Evolutionary conservation across 2,113 vertebrate genomes (phyloP).

Genomic region (Varanus salvator): DNA sequence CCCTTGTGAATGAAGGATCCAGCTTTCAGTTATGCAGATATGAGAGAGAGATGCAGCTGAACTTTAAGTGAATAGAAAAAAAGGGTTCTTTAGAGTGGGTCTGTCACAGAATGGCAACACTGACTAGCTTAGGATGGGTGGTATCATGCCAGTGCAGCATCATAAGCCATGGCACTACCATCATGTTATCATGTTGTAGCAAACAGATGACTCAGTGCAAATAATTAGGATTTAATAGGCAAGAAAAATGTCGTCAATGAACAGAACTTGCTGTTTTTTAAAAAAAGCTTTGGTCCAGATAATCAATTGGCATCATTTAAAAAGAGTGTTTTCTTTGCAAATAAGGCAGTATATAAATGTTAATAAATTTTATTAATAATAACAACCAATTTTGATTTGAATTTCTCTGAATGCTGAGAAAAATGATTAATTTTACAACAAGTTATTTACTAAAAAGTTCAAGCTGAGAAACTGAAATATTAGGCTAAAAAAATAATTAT

Average conservation of each 20-base stretch:
- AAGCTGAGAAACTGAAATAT: neutral
- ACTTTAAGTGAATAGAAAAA: neutral
- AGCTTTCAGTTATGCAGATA: neutral
- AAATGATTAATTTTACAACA: neutral
- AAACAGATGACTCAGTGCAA: neutral
- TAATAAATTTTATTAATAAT: too few relatives aligned
- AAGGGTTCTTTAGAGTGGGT: neutral
- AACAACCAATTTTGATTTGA: neutral
- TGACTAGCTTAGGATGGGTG: neutral
- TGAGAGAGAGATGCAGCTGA: neutral
- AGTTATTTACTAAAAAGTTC: conserved; percentile 12
- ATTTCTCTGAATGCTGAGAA: conserved; percentile 17
- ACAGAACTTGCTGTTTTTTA: neutral
- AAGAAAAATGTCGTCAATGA: neutral
- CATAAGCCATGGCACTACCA: neutral
- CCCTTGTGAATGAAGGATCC: neutral
- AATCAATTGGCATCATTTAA: neutral
- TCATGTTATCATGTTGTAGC: neutral
- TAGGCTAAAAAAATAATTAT: neutral
- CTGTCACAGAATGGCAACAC: neutral
- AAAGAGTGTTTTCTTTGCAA: neutral
- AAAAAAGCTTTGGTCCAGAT: neutral
- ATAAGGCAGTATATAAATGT: too few relatives aligned
- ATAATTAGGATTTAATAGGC: neutral
- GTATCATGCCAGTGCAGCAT: neutral